Base-by-base conservation (phyloP, 2,797 vertebrate species). In the Agapornis canus region DNA sequence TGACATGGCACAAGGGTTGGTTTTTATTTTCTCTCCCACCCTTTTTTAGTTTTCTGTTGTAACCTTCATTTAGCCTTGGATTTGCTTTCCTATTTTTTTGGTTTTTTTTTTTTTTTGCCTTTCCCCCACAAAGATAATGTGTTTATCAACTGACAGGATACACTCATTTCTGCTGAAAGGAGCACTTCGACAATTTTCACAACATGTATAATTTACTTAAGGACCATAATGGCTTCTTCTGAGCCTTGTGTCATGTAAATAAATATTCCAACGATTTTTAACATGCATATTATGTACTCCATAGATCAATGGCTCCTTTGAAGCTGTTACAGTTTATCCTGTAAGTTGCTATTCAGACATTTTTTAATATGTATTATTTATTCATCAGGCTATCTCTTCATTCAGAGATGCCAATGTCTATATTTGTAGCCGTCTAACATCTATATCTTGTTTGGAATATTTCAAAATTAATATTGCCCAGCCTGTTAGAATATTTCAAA, bases 231-330 rank as follows among this genome's bases (percentile, higher is more conserved):
- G 76, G 79, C 81, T 91, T 63, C 86, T 96, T 76, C 79, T 94
- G 90, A 95, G 73, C 90, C 21, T 6, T 60, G 82, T 85, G 76
- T 93, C 78, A 88, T 84, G 95, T 93, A 96, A 96, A 97, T 95
- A 96, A 90, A 92, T 82, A 64, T 93, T 86, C 90, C 73, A 89
- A 14, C 26, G 40, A 91, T 93, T 94, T 97, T 94, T 86, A 86
- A 81, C 68, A 86, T 80, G 54, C 85, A 60, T 95, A 95, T 96
- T 95, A 95, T 90, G 92, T 94, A 90, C 94, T 95, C 89, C 68
- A 94, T 91, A 95, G 91, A 96, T 96, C 95, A 97, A 92, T 96
- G 76, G 65, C 43, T 93, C 79, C 73, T 96, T 96, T 96, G 93
- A 95, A 96, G 93, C 94, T 77, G 49, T 83, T 95, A 93, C 69